Conservation (phyloP, 2,113 vertebrate species). For the Oenanthe melanoleuca region DNA sequence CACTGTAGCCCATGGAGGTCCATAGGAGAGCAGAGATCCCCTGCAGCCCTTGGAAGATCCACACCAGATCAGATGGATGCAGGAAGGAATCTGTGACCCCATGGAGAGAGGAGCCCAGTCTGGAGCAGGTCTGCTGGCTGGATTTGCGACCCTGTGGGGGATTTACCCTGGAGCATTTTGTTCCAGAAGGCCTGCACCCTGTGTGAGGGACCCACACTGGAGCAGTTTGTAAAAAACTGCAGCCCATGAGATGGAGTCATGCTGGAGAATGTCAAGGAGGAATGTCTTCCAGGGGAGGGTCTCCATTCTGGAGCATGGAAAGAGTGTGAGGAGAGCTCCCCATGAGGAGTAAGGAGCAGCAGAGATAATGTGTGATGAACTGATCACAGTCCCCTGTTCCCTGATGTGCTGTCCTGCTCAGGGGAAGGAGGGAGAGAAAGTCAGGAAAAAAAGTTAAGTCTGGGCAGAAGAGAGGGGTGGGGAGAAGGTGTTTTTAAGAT, state of each 20-base stretch:
- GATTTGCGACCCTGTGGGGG: background rate
- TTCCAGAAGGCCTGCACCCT: background rate
- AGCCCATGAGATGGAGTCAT: background rate
- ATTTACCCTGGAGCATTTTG: background rate
- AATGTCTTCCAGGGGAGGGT: background rate
- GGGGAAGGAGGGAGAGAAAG: background rate
- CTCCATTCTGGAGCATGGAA: background rate
- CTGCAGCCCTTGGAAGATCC: background rate
- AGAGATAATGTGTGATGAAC: background rate
- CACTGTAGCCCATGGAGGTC: background rate
- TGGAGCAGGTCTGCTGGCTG: background rate
- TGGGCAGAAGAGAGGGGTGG: background rate
- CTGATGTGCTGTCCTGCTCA: background rate
- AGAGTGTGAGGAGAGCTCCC: background rate
- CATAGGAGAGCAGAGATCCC: background rate
- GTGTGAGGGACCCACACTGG: background rate
- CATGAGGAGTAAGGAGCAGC: fast-evolving
- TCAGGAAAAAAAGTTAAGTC: background rate
- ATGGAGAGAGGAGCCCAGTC: fast-evolving
- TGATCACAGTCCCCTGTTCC: background rate
- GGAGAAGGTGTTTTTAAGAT: background rate
- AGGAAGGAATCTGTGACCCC: background rate
- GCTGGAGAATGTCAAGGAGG: background rate
- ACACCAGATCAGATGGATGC: background rate
- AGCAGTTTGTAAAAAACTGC: background rate